A percentile compares a stretch with the other conserved stretches of the same genome.
Evolutionary conservation across 2,797 vertebrate species (phyloP).

Genomic region (Eidolon dupreanum): DNA sequence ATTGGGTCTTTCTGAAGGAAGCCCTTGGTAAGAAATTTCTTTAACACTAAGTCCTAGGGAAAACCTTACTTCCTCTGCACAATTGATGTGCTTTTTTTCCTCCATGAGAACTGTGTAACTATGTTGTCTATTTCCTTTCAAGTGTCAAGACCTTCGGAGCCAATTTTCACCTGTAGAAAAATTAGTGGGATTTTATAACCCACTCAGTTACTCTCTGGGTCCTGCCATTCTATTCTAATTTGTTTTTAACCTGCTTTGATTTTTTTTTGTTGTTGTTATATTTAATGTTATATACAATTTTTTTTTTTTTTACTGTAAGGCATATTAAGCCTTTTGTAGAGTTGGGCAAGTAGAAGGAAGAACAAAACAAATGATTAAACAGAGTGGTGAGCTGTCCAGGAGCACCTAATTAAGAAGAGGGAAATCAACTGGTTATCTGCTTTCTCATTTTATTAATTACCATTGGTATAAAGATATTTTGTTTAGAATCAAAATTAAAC

Average conservation of each 20-base stretch:
- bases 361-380: constrained; percentile 42
- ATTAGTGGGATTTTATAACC: background rate
- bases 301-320: background rate
- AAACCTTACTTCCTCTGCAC: background rate
- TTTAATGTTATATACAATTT: background rate
- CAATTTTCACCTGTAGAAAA: constrained; percentile 27
- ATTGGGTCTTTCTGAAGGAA: background rate
- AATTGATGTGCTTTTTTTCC: background rate
- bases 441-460: constrained; percentile 55
- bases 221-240: background rate
- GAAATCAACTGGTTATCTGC: background rate
- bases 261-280: background rate
- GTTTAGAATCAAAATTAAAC: constrained; percentile 80
- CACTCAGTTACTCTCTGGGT: background rate
- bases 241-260: constrained; percentile 7
- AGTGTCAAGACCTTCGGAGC: background rate
- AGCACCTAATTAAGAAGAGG: constrained; percentile 1
- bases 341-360: background rate
- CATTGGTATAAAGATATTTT: constrained; percentile 62
- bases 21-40: background rate
- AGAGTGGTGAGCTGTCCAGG: background rate
- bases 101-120: background rate
- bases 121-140: background rate
- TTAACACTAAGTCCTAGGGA: background rate
- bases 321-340: background rate